A percentile compares a stretch with the other conserved stretches of the same genome.
Conservation (phyloP, 2,113 vertebrate genomes). For the Rhinoderma darwinii region DNA sequence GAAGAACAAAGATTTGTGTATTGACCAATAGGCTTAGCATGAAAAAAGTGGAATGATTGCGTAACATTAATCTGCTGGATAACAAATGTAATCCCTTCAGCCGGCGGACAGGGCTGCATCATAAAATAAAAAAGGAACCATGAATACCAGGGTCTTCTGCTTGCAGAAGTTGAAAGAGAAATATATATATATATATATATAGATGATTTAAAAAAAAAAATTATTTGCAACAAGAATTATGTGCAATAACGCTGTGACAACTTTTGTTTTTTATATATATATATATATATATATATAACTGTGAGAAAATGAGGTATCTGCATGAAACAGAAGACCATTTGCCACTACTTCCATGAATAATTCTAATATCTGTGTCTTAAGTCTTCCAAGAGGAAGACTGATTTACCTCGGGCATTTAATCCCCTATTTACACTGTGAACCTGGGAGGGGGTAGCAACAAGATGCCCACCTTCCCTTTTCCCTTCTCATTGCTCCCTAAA, state of each 20-base stretch:
- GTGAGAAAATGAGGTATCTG: not conserved
- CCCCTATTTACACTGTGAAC: constrained; percentile 56
- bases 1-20: not conserved
- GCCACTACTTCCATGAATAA: not conserved
- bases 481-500: constrained; percentile 34
- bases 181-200: no score
- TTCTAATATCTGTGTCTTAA: constrained; percentile 53
- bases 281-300: constrained; percentile 20
- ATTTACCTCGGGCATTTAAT: constrained; percentile 57
- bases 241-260: constrained; percentile 51
- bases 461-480: constrained; percentile 6
- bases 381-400: constrained; percentile 52
- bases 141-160: constrained; percentile 41
- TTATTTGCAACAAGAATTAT: constrained; percentile 5
- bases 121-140: constrained; percentile 15
- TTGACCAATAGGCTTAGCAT: constrained; percentile 25
- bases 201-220: no score
- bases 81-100: constrained; percentile 33
- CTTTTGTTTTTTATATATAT: not conserved
- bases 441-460: constrained; percentile 39
- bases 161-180: not conserved
- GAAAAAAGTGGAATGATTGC: constrained; percentile 10
- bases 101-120: not conserved
- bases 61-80: constrained; percentile 32
- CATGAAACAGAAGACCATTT: constrained; percentile 27